A percentile compares a stretch with the other conserved stretches of the same genome.
phyloP scores from a whole-genome alignment of 1,140 invertebrate genomes.

The Gonioctena quinquepunctata region DNA sequence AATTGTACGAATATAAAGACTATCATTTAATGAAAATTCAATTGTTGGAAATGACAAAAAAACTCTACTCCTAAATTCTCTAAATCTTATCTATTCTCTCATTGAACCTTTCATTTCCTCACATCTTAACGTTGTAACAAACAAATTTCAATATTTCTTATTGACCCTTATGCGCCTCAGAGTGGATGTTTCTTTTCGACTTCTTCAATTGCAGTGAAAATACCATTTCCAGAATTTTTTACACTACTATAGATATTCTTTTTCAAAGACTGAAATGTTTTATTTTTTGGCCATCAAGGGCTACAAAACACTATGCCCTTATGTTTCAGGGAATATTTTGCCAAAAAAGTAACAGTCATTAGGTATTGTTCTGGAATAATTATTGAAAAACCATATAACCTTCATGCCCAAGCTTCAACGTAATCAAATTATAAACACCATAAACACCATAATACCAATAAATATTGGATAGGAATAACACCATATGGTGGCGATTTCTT shows the following conservation, averaged over 20 bases:
- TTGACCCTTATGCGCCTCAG: not conserved
- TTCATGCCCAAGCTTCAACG: conserved; percentile 26
- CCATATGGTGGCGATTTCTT: conserved; percentile 49
- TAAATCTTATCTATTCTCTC: too few relatives aligned
- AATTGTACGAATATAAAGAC: too few relatives aligned
- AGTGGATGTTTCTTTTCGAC: not conserved
- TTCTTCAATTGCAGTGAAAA: too few relatives aligned
- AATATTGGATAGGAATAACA: conserved; percentile 47
- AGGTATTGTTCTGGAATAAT: conserved; percentile 48
- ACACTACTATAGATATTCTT: too few relatives aligned
- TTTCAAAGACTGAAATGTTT: too few relatives aligned
- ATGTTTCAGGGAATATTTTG: not conserved
- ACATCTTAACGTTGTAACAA: too few relatives aligned
- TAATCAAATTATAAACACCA: conserved; percentile 51
- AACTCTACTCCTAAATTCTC: too few relatives aligned
- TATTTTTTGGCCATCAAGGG: not conserved
- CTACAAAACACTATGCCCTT: too few relatives aligned
- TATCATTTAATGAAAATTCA: too few relatives aligned
- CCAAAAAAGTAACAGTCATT: conserved; percentile 15
- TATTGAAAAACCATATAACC: conserved; percentile 20
- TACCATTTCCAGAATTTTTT: too few relatives aligned
- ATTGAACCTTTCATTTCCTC: too few relatives aligned
- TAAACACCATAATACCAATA: conserved; percentile 50
- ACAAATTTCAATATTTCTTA: not conserved
- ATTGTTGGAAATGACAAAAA: too few relatives aligned